Evolutionary conservation across 23 tunicate genomes (phyloP).

Genomic region (Halocynthia aurantium): DNA sequence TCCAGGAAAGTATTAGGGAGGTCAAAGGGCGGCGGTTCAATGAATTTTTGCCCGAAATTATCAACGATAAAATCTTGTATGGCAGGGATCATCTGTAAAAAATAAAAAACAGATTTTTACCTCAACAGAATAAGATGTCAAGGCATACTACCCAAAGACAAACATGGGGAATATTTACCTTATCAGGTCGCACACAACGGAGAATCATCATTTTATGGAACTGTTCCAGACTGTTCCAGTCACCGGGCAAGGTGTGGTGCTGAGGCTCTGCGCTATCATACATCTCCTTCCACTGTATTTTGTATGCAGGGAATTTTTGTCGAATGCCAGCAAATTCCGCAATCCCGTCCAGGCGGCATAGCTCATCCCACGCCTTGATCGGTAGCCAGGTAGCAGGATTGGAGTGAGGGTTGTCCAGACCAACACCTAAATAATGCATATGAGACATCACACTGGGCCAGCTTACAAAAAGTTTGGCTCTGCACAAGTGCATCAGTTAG

Average conservation of each 20-base stretch:
- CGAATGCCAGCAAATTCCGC: constrained; percentile 68
- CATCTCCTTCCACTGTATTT: constrained; percentile 85
- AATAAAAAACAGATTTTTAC: background rate
- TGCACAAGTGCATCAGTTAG: background rate
- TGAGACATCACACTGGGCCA: background rate
- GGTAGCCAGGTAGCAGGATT: constrained; percentile 99
- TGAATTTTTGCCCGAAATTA: constrained; percentile 89
- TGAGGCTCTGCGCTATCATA: constrained; percentile 92
- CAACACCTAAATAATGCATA: constrained; percentile 69
- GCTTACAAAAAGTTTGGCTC: background rate
- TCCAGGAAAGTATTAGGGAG: constrained; percentile 88
- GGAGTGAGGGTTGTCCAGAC: constrained; percentile 95
- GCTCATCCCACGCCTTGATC: constrained; percentile 94
- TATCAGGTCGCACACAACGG: constrained; percentile 93
- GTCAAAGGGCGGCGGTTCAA: constrained; percentile 99
- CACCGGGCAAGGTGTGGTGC: constrained; percentile 74
- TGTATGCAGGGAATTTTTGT: constrained; percentile 78
- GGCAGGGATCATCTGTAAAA: constrained; percentile 75
- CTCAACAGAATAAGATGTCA: background rate
- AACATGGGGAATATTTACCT: constrained; percentile 25
- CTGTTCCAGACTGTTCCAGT: constrained; percentile 51
- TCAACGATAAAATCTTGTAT: constrained; percentile 74
- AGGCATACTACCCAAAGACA: background rate
- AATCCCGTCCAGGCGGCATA: constrained; percentile 83
- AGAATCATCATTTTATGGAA: constrained; percentile 93